Evolutionary conservation across 2,888 invertebrate genomes (phyloP).

Genomic region (Linnaemya vulpina): DNA sequence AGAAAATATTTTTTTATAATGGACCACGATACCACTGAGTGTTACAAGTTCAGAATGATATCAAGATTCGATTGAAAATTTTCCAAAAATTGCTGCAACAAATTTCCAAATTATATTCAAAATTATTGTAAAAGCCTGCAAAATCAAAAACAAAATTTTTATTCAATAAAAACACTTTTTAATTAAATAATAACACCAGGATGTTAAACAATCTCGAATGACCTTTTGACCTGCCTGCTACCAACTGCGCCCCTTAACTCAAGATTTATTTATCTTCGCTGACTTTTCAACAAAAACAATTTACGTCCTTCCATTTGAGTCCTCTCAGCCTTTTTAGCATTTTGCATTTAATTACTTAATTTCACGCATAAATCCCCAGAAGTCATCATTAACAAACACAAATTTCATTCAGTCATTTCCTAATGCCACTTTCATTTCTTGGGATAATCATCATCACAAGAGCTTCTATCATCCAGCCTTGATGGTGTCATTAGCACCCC

Average conservation of each 20-base stretch:
- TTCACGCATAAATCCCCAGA: conserved; percentile 78
- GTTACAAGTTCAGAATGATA: too few species aligned
- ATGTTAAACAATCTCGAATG: conserved; percentile 10
- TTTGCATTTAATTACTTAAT: conserved; percentile 79
- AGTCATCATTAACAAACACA: conserved; percentile 66
- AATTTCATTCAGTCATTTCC: conserved; percentile 40
- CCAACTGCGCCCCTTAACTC: background rate
- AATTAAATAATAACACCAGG: too few species aligned
- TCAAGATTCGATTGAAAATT: too few species aligned
- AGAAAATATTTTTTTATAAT: too few species aligned
- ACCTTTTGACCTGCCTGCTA: conserved; percentile 13
- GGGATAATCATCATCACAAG: conserved; percentile 66
- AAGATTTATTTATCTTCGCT: conserved; percentile 32
- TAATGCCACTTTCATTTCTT: conserved; percentile 47
- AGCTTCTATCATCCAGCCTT: conserved; percentile 49
- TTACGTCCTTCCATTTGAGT: conserved; percentile 21
- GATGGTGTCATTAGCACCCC: conserved; percentile 32
- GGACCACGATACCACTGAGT: too few species aligned
- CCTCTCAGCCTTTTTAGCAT: conserved; percentile 15
- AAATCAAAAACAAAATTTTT: too few species aligned
- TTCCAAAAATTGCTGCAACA: too few species aligned
- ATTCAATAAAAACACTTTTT: too few species aligned
- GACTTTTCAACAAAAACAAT: conserved; percentile 33
- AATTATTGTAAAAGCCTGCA: too few species aligned
- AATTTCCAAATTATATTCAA: too few species aligned